Evolutionary conservation across 2,888 invertebrate species (phyloP).

Genomic region (Pocota personata): DNA sequence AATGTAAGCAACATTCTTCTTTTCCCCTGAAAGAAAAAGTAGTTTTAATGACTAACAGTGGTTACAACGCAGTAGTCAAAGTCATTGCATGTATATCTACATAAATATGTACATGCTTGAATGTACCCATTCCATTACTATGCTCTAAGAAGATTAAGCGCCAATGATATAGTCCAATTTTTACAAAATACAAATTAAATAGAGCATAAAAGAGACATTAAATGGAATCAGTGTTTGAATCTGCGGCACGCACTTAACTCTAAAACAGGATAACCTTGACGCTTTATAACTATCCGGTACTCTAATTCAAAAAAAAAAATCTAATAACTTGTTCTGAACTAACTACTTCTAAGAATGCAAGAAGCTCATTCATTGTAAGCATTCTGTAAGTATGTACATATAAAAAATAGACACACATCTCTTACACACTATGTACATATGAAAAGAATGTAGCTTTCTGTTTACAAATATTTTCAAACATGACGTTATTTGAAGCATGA

Average conservation of each 20-base stretch:
- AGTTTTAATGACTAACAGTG: no score
- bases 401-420: no score
- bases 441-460: not conserved
- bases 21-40: no score
- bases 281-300: slow-evolving; percentile 17
- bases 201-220: not conserved
- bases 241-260: slow-evolving; percentile 8
- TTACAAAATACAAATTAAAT: not conserved
- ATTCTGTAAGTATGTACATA: not conserved
- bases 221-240: not conserved
- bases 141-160: not conserved
- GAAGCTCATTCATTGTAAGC: not conserved
- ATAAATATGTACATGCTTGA: not conserved
- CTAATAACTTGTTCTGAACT: not conserved
- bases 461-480: not conserved
- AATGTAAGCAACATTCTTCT: no score
- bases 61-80: no score
- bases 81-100: no score
- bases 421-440: not conserved
- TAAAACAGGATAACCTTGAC: slow-evolving; percentile 30
- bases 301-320: not conserved
- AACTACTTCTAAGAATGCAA: slow-evolving; percentile 7
- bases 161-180: not conserved
- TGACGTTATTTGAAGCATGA: not conserved
- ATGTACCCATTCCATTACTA: not conserved